Conservation (phyloP, 2,888 invertebrate species). For the Tortrix viridana region DNA sequence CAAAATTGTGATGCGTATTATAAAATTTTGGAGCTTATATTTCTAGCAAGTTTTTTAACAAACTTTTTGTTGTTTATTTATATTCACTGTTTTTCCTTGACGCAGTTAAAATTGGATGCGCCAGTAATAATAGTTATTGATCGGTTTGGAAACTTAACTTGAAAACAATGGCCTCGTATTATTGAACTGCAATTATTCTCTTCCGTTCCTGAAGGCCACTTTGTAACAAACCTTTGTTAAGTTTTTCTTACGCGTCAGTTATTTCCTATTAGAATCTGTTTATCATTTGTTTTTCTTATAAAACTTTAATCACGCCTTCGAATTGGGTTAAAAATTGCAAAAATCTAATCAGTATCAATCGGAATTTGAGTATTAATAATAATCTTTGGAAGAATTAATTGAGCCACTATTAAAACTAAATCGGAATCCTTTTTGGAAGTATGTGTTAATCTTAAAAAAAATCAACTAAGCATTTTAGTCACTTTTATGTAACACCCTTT, state of each 20-base stretch:
- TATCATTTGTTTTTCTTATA: constrained; percentile 2
- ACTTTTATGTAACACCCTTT: constrained; percentile 44
- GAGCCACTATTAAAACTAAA: constrained; percentile 32
- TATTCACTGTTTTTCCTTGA: background rate
- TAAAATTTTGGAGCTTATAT: background rate
- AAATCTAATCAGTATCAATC: background rate
- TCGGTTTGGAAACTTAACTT: constrained; percentile 37
- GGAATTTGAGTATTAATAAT: constrained; percentile 21
- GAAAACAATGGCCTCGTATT: constrained; percentile 35
- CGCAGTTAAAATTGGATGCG: constrained; percentile 18
- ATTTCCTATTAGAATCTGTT: constrained; percentile 2
- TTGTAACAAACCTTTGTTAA: constrained; percentile 26
- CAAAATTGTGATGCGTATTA: background rate
- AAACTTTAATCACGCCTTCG: background rate
- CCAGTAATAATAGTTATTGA: constrained; percentile 23
- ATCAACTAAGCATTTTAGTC: constrained; percentile 39
- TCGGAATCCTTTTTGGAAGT: constrained; percentile 57
- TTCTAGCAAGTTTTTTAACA: background rate
- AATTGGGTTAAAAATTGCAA: constrained; percentile 1
- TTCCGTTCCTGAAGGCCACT: constrained; percentile 35
- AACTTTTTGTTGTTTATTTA: background rate
- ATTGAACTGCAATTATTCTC: constrained; percentile 33
- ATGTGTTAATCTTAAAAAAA: constrained; percentile 30
- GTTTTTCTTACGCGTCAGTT: constrained; percentile 14
- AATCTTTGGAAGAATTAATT: constrained; percentile 36